Conservation (phyloP, 1,140 invertebrate species). For the Dendroctonus ponderosae region DNA sequence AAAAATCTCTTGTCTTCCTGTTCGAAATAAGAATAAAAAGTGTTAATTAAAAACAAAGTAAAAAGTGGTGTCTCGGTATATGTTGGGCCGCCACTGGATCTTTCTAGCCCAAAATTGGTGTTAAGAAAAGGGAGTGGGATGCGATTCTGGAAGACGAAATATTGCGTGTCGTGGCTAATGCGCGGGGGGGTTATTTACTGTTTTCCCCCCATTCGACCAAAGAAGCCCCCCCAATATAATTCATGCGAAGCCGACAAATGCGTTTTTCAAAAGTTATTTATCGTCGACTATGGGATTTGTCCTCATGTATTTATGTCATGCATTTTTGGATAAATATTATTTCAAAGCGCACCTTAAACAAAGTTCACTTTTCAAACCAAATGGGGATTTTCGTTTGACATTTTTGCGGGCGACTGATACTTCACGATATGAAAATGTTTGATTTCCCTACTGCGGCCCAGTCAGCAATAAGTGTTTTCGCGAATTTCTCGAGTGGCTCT, state of each 20-base stretch:
- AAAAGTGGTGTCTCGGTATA: background rate
- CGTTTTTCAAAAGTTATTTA: slow-evolving; percentile 36
- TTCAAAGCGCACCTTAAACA: no score
- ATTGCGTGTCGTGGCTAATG: slow-evolving; percentile 44
- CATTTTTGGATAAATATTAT: slow-evolving; percentile 10
- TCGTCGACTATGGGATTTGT: slow-evolving; percentile 27
- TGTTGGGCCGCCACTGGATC: slow-evolving; percentile 14
- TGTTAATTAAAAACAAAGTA: no score
- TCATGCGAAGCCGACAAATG: slow-evolving; percentile 31
- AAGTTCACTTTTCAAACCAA: no score
- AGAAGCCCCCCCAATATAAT: slow-evolving; percentile 19
- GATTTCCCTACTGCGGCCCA: slow-evolving; percentile 6
- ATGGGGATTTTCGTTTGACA: no score
- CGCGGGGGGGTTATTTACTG: slow-evolving; percentile 36
- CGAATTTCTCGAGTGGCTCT: slow-evolving; percentile 20
- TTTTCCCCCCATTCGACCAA: slow-evolving; percentile 13
- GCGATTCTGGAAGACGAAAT: slow-evolving; percentile 36
- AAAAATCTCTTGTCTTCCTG: no score
- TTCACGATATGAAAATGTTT: slow-evolving; percentile 13
- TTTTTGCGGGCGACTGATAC: background rate
- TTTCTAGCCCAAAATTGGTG: slow-evolving; percentile 25
- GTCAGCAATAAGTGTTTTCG: slow-evolving; percentile 12
- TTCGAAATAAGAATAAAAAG: no score
- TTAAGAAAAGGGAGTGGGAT: slow-evolving; percentile 16
- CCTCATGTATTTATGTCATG: slow-evolving; percentile 22